Base-by-base conservation (phyloP, 2,113 vertebrate genomes). In the Cisticola juncidis region DNA sequence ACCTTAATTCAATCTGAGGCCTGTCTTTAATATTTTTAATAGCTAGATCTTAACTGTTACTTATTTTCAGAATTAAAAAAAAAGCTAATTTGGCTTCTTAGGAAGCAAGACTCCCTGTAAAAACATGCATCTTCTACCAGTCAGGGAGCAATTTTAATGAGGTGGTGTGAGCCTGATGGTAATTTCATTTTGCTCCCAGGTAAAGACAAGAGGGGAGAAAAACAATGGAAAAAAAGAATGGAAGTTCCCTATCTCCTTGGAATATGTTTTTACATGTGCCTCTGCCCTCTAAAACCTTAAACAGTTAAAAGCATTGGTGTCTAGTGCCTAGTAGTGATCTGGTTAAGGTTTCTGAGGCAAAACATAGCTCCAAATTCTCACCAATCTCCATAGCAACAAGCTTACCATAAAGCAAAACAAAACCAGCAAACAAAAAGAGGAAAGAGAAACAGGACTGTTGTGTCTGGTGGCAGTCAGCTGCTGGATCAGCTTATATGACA, bases 231-330 rank as follows among this genome's bases (percentile, higher is more conserved):
- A 2, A 70, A 44, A 58, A 56, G 1, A 78, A 60, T 21, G 1
- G 14, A 60, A n/a, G 8, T 65, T 82, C 9, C 3, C 10, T 40
- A 11, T 57, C 12, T 40, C 31, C 11, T 64, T 44, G 14, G 23
- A 17, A 44, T 44, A 9, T 33, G 16, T 2, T 35, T 48, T 69
- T 50, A 23, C 18, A 7, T 16, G 8, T 12, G 2, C n/a, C 14
- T 54, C 17, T 25, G 5, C 7, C 12, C 25, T 61, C 38, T 28
- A 18, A 79, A 83, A 42, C 17, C 13, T 20, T 86, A 74, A 79
- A 45, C 7, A 4, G 11, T 15, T 40, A 24, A 42, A 78, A 45
- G 0, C 4, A 1, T 19, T 57, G 17, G 7, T 45, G 14, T 2
- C 9, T 18, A 17, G 23, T 66, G 26, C 13, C 47, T 74, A 35